A percentile compares a stretch with the other conserved stretches of the same genome.
phyloP scores from a whole-genome alignment of 2,113 vertebrate genomes.

The Ctenomys sociabilis region DNA sequence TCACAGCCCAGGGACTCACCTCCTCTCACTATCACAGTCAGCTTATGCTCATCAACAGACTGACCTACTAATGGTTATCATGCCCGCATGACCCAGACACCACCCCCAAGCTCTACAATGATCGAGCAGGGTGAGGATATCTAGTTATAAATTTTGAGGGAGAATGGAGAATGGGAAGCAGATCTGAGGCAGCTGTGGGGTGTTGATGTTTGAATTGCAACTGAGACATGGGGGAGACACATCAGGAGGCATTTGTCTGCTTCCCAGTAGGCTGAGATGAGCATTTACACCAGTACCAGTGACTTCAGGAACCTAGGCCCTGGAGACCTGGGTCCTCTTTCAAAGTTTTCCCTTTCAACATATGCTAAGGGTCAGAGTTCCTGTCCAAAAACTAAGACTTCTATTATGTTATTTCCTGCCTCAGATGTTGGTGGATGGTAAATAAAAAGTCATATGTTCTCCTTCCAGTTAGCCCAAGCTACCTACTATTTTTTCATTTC shows the following conservation, averaged over 20 bases:
- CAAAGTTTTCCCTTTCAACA: neutral
- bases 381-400: neutral
- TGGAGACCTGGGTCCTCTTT: neutral
- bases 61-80: neutral
- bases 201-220: neutral
- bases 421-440: neutral
- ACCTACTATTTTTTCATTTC: neutral
- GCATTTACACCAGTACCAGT: neutral
- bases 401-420: neutral
- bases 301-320: neutral
- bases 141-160: neutral
- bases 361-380: neutral
- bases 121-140: neutral
- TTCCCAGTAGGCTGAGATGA: neutral
- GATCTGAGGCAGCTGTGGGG: neutral
- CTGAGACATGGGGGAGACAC: neutral
- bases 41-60: no score
- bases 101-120: neutral
- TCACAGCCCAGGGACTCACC: neutral
- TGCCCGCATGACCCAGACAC: neutral
- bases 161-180: neutral
- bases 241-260: neutral
- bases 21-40: neutral
- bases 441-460: slow-evolving; percentile 11
- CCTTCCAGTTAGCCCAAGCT: neutral